These are phyloP conservation scores for Sphenopsis melanotis DNA, from an alignment of 2,797 vertebrate genomes.

Conservation along the genomic window DNA sequence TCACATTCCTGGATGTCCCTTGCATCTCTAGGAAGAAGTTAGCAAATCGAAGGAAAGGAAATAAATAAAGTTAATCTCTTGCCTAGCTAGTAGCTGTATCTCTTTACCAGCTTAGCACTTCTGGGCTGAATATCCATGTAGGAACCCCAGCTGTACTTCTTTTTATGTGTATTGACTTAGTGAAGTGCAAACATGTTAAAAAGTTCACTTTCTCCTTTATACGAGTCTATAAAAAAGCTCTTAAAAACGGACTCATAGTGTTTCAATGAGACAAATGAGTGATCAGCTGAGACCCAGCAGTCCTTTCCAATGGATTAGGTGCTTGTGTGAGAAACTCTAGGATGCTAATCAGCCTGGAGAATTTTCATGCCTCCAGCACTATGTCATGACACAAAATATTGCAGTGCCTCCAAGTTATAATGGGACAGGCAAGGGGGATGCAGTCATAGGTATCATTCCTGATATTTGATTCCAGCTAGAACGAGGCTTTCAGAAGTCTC, in stretches of 20 bases:
- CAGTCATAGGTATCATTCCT: not conserved
- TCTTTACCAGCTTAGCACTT: constrained; percentile 55
- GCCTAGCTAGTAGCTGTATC: not conserved
- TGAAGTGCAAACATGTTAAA: constrained; percentile 76
- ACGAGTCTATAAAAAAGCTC: constrained; percentile 82
- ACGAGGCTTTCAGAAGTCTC: not conserved
- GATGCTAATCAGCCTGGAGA: constrained; percentile 25
- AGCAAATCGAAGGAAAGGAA: not conserved
- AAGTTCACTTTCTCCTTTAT: constrained; percentile 81
- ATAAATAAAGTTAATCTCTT: constrained; percentile 12
- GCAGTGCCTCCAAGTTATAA: not conserved
- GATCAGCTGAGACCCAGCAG: constrained; percentile 30
- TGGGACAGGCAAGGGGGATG: not conserved
- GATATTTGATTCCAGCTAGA: not conserved
- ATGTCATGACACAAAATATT: not conserved
- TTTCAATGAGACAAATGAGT: constrained; percentile 72
- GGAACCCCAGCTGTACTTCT: constrained; percentile 63
- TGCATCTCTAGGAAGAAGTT: not conserved
- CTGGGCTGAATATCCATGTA: constrained; percentile 30
- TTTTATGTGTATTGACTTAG: constrained; percentile 76
- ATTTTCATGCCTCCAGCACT: constrained; percentile 10
- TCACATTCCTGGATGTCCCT: not conserved
- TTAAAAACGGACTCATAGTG: constrained; percentile 80
- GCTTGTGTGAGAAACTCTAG: constrained; percentile 35
- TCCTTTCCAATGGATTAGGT: constrained; percentile 22